Evolutionary conservation across 2,113 vertebrate species (phyloP).

Genomic region (Camarhynchus parvulus): DNA sequence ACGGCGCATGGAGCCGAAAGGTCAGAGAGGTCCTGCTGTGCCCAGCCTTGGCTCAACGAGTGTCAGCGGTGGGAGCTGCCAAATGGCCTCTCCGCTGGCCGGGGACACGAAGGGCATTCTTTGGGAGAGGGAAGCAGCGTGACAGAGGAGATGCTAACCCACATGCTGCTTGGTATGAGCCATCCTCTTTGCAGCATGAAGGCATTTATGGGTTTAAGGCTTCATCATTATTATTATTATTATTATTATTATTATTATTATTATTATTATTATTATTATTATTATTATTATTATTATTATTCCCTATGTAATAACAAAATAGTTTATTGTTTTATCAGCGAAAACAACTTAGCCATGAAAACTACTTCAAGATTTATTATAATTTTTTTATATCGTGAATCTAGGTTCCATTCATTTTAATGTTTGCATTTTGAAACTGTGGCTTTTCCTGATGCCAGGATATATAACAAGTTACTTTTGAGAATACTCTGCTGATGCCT

Average conservation of each 20-base stretch:
- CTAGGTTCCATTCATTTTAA: not conserved
- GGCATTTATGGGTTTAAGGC: not conserved
- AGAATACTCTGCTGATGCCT: not conserved
- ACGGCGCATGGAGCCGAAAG: accelerated
- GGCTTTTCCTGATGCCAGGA: not conserved
- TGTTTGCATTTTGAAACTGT: not conserved
- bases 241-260: too few relatives aligned
- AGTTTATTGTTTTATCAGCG: not conserved
- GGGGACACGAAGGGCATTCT: accelerated
- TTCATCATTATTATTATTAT: too few relatives aligned
- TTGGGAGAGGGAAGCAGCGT: not conserved
- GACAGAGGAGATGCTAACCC: not conserved
- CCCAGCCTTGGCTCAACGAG: accelerated
- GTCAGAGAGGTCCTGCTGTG: not conserved
- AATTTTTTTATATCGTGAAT: accelerated
- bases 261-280: too few relatives aligned
- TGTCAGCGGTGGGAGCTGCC: not conserved
- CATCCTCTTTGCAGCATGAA: not conserved
- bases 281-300: too few relatives aligned
- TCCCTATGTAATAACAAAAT: not conserved
- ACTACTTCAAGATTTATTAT: not conserved
- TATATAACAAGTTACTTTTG: not conserved
- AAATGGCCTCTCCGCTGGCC: not conserved
- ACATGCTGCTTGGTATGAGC: not conserved
- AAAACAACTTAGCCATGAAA: not conserved